Evolutionary conservation across 2,888 invertebrate genomes (phyloP).

Genomic region (Coelopa pilipes): DNA sequence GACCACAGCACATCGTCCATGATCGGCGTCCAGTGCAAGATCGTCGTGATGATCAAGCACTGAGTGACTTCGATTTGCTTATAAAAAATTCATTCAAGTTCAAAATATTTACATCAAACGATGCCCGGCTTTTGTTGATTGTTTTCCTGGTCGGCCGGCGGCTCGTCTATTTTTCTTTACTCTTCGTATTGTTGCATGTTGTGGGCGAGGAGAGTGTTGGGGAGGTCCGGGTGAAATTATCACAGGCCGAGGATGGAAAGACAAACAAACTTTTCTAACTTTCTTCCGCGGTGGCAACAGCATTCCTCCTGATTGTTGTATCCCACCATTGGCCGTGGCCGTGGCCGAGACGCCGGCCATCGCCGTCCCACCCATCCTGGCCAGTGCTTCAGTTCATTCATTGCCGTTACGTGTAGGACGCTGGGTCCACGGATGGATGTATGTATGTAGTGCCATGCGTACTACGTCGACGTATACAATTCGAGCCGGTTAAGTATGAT

Average conservation of each 20-base stretch:
- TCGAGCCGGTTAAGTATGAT: slow-evolving; percentile 20
- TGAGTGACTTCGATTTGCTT: background rate
- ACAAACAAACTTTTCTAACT: slow-evolving; percentile 9
- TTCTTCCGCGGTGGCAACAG: background rate
- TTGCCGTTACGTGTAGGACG: background rate
- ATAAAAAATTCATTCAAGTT: slow-evolving; percentile 7
- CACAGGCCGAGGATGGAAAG: background rate
- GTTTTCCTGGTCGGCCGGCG: no score
- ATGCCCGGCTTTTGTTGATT: background rate
- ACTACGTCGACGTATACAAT: slow-evolving; percentile 7
- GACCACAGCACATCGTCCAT: background rate
- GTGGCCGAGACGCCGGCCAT: no score
- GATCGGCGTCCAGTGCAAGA: background rate
- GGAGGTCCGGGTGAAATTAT: background rate
- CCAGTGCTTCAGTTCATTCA: background rate
- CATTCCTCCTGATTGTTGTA: background rate
- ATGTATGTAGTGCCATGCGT: background rate
- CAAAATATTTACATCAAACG: slow-evolving; percentile 21
- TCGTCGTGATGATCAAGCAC: background rate
- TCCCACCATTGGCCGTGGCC: no score
- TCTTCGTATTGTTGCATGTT: no score
- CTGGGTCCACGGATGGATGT: no score
- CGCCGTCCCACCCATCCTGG: no score
- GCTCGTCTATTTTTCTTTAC: no score
- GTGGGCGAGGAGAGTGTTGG: no score